These are phyloP conservation scores for Tethya wilhelma DNA, from an alignment of 37 sponge, comb jelly and placozoan genomes.

Conservation along the genomic window DNA sequence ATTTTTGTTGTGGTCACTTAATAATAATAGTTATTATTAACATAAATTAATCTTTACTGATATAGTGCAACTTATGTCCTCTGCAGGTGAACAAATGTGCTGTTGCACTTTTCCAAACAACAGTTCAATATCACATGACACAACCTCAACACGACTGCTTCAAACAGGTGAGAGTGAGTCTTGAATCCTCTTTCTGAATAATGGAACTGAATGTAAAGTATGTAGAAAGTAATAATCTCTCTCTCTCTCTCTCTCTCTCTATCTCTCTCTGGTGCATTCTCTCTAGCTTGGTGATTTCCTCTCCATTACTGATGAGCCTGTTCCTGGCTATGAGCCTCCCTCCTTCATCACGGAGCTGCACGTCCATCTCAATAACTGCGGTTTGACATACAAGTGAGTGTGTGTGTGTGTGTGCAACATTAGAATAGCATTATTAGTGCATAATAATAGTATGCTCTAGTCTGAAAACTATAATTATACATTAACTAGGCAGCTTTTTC, in stretches of 20 bases:
- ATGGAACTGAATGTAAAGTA: no score
- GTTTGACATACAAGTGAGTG: constrained; percentile 73
- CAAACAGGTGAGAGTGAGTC: constrained; percentile 63
- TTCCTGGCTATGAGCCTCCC: constrained; percentile 38
- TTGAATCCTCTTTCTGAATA: no score
- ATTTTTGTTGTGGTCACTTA: neutral
- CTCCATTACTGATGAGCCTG: constrained; percentile 23
- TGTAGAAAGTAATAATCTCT: neutral
- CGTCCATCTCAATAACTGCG: constrained; percentile 54
- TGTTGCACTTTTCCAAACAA: constrained; percentile 35
- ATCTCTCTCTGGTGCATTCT: neutral
- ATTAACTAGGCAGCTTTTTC: no score
- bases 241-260: neutral
- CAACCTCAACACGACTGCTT: constrained; percentile 33
- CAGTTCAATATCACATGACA: constrained; percentile 40
- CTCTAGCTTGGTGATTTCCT: constrained; percentile 29
- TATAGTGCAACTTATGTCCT: neutral
- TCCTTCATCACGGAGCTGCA: constrained; percentile 70
- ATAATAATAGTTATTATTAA: neutral
- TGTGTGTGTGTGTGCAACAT: constrained; percentile 9
- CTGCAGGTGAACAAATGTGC: constrained; percentile 62
- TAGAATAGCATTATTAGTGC: no score
- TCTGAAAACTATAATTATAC: no score
- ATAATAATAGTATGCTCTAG: no score
- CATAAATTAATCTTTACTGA: neutral